Evolutionary conservation across 2,797 vertebrate genomes (phyloP).

Genomic region (Enteromius unitaeniatus): DNA sequence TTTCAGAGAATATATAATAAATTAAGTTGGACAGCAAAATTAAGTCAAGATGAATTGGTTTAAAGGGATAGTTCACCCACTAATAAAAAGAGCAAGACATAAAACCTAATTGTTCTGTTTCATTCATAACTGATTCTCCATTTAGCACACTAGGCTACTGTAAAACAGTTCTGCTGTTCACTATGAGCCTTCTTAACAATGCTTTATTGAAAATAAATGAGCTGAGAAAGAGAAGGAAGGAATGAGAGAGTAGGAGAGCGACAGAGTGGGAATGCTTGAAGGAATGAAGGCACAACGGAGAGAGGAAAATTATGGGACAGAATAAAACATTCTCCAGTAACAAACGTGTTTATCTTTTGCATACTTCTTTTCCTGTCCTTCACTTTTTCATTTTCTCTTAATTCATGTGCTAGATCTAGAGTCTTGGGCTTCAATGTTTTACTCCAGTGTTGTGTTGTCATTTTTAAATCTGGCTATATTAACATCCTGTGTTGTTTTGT

Average conservation of each 20-base stretch:
- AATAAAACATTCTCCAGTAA: neutral
- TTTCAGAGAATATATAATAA: neutral
- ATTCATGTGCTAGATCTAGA: neutral
- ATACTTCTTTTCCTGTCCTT: neutral
- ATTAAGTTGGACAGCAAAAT: too few species aligned
- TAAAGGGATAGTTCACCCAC: neutral
- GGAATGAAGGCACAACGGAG: neutral
- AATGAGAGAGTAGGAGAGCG: conserved; percentile 39
- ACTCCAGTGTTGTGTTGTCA: neutral
- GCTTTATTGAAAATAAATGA: conserved; percentile 9
- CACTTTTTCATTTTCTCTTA: neutral
- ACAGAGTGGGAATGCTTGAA: neutral
- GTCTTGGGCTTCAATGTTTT: neutral
- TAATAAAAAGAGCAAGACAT: neutral
- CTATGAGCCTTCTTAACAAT: conserved; percentile 3
- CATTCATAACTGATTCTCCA: neutral
- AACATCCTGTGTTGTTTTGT: neutral
- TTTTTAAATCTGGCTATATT: neutral
- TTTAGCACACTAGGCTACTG: neutral
- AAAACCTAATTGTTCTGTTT: neutral
- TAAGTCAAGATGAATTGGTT: neutral
- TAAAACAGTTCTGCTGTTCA: neutral
- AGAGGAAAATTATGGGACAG: neutral
- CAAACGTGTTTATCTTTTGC: neutral
- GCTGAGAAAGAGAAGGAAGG: neutral